Evolutionary conservation across 2,888 invertebrate genomes (phyloP).

Genomic region (Acleris emargana): DNA sequence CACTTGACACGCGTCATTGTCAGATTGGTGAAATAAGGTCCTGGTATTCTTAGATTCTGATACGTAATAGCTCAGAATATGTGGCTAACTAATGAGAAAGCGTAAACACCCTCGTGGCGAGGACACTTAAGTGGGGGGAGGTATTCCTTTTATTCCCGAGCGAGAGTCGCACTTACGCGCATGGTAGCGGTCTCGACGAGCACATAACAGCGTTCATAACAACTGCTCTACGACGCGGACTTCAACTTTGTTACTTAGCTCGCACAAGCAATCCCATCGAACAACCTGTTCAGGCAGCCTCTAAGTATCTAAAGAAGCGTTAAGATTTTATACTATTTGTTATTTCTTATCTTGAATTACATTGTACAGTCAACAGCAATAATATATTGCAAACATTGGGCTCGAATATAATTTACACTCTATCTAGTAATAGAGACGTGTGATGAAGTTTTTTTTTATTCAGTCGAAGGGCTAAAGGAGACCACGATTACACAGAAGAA

Average conservation of each 20-base stretch:
- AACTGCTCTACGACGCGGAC: conserved; percentile 15
- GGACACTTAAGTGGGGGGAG: background rate
- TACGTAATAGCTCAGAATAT: background rate
- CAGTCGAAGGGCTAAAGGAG: too few species aligned
- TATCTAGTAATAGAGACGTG: too few species aligned
- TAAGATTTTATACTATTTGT: too few species aligned
- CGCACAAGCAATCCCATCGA: background rate
- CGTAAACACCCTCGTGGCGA: conserved; percentile 11
- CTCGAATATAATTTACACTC: too few species aligned
- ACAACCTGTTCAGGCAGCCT: too few species aligned
- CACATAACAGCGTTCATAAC: conserved; percentile 21
- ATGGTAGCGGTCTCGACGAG: conserved; percentile 6
- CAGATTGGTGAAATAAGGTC: background rate
- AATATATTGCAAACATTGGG: too few species aligned
- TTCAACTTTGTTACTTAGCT: conserved; percentile 18
- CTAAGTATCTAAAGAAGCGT: too few species aligned
- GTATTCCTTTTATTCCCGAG: conserved; percentile 19
- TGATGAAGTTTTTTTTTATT: too few species aligned
- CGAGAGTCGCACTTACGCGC: conserved; percentile 18
- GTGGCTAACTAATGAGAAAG: conserved; percentile 1
- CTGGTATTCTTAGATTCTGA: background rate
- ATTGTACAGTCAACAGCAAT: too few species aligned
- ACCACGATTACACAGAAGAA: too few species aligned
- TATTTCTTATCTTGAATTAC: too few species aligned
- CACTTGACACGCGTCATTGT: too few species aligned